These are phyloP conservation scores for Psophia crepitans DNA, from an alignment of 2,113 vertebrate genomes.

Conservation along the genomic window DNA sequence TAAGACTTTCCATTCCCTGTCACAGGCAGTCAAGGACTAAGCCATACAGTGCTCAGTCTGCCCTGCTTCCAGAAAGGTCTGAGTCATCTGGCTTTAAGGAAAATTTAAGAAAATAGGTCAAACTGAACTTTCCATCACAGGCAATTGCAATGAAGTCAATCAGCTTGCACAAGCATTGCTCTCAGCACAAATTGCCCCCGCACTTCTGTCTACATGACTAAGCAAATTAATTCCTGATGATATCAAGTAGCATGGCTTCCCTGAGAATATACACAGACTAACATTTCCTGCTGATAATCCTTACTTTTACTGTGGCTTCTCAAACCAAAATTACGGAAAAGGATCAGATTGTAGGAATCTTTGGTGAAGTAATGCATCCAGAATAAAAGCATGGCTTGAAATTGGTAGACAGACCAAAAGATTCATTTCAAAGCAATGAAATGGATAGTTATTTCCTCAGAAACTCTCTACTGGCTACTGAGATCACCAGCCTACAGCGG, in stretches of 20 bases:
- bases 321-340: neutral
- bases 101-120: conserved; percentile 51
- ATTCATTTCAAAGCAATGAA: conserved; percentile 35
- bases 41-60: neutral
- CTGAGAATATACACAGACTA: neutral
- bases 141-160: conserved; percentile 12
- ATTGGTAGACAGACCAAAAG: neutral
- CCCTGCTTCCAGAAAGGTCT: neutral
- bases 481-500: neutral
- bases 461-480: conserved; percentile 1
- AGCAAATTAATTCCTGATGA: conserved; percentile 33
- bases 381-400: neutral
- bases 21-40: neutral
- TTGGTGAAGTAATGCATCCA: neutral
- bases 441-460: neutral
- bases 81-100: conserved; percentile 36
- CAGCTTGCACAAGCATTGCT: conserved; percentile 10
- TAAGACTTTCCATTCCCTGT: neutral
- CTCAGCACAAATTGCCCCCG: neutral
- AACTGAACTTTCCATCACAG: conserved; percentile 21
- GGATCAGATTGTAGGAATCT: neutral
- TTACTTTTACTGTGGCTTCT: neutral
- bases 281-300: neutral
- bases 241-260: neutral
- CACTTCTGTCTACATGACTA: conserved; percentile 31